Base-by-base conservation (phyloP, 1,140 invertebrate genomes). In the Parapsyche elsis region DNA sequence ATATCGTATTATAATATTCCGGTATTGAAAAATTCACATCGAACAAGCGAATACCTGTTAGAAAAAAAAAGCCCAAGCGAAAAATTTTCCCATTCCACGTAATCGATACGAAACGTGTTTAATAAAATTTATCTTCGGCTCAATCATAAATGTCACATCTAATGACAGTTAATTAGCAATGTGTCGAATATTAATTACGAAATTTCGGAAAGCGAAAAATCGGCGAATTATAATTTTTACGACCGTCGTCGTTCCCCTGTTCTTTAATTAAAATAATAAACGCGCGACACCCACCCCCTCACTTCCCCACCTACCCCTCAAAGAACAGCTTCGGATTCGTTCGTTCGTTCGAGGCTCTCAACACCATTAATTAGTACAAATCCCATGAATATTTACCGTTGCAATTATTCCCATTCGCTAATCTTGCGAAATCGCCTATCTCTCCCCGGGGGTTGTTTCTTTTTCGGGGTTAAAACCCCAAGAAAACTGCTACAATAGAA, bases 281-380 rank as follows among this genome's bases (percentile, higher is more conserved):
- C 71, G 71, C 16, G 2, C 30, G 1, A 53, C 49, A 16, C 49
- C 16, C 16, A 53, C 10, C 10, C 10, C 16, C 49, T 5, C 10
- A 12, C 49, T 16, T 53, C 45, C 45, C 45, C 45, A 5, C 45
- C 45, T 7, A 12, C 12, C 45, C 5, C 12, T 5, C 45, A 10
- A 53, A 14, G 10, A 57, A n/a, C 53, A n/a, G 53, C 1, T 16
- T 10, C 1, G 24, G 24, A 23, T 67, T 67, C n/a, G 19, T 61
- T 61, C 45, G 5, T 7, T 46, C 5, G 45, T 53, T 53, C 49
- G 12, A 21, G 5, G 24, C 19, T 10, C 21, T 67, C 71, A 12
- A 49, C 38, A 49, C 71, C 38, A 73, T 73, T 73, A 73, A 73
- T 73, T 73, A 73, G 71, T 73, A 73, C 30, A 73, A 73, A 73